Evolutionary conservation across 2,797 vertebrate genomes (phyloP), one percentile per base, ranked within the genome.

Genomic region (Chrosomus eos): DNA sequence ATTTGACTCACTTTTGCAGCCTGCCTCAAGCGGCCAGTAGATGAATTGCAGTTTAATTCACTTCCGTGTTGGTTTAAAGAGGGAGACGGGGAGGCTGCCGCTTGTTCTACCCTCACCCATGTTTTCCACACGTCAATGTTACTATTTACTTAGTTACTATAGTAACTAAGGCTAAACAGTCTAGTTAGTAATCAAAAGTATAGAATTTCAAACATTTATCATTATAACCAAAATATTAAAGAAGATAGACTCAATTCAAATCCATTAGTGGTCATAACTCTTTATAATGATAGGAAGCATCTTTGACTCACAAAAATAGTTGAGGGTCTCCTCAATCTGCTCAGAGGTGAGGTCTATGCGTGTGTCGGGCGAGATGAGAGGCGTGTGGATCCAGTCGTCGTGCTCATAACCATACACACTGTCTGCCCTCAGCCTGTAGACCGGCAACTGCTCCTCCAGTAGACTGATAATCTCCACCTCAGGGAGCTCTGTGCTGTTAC

Each of bases 381-480:
- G 98, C 0, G 98, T 99, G 88, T 99, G 98, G 43, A 99, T 96
- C 98, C 98, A 99, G 95, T 99, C 98, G 91, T 98, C 98, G 88
- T 97, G 95, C 88, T 99, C 98, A 92, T 99, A 99, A 89, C 98
- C 98, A 9, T 97, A 99, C 93, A 99, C 96, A 58, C 97, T 97
- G 87, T 99, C 98, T 0, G 98, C 98, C 90, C 98, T 97, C 90
- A 99, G 87, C 91, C 95, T 97, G 87, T 99, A 99, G 84, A 97
- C 97, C 36, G 98, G 98, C 92, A 99, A 91, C 93, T 98, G 97
- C 93, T 99, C 98, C 93, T 99, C 97, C 94, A 99, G 93, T 4
- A 99, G 97, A 87, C 98, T 99, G 93, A 99, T 98, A 94, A 99
- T 99, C 95, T 99, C 98, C 64, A 99, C 98, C 95, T 99, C 98